Evolutionary conservation across 1,140 invertebrate species (phyloP).

Genomic region (Drosophila hydei): DNA sequence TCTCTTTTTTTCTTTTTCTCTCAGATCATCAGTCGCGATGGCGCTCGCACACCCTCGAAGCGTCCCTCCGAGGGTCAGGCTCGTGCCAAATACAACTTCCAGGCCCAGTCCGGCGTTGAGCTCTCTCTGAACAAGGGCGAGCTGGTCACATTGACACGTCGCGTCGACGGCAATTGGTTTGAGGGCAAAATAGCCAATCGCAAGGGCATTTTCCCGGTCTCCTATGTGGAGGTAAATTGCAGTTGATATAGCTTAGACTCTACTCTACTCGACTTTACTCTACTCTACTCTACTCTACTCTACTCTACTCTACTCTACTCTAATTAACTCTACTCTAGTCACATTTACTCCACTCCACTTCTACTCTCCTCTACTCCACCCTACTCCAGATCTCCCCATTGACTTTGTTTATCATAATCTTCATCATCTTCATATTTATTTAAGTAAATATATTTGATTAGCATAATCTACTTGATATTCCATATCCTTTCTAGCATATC

Average conservation of each 20-base stretch:
- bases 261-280: neutral
- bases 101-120: constrained; percentile 94
- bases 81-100: constrained; percentile 95
- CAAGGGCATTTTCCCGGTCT: constrained; percentile 95
- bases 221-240: constrained; percentile 90
- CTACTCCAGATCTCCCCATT: too few species aligned
- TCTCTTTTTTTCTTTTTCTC: neutral
- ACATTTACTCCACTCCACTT: too few species aligned
- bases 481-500: too few species aligned
- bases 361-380: too few species aligned
- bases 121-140: constrained; percentile 95
- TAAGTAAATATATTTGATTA: too few species aligned
- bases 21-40: constrained; percentile 88
- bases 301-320: neutral
- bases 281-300: too few species aligned
- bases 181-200: constrained; percentile 93
- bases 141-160: constrained; percentile 91
- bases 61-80: constrained; percentile 93
- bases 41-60: constrained; percentile 89
- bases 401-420: too few species aligned
- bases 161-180: constrained; percentile 97
- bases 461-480: too few species aligned
- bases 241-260: neutral
- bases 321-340: too few species aligned
- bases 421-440: too few species aligned